phyloP scores from a whole-genome alignment of 64 coral and sea anemone genomes.

The Montipora foliosa region DNA sequence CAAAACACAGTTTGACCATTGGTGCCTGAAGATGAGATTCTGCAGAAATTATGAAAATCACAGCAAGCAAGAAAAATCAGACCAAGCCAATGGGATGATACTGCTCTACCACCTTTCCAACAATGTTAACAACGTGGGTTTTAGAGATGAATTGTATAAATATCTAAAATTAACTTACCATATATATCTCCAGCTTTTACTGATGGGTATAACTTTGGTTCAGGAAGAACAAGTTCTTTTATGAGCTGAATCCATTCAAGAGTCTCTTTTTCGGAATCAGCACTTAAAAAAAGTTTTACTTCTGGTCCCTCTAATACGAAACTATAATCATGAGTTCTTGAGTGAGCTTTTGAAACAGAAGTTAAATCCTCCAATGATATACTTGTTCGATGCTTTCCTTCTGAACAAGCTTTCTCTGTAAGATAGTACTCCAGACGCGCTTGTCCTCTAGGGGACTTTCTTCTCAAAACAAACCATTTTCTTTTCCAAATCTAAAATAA shows the following conservation, averaged over 20 bases:
- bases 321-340: conserved; percentile 74
- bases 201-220: conserved; percentile 88
- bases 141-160: background rate
- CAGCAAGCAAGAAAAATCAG: background rate
- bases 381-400: conserved; percentile 80
- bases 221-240: conserved; percentile 94
- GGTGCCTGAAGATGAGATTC: no score
- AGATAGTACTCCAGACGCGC: conserved; percentile 85
- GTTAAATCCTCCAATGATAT: conserved; percentile 86
- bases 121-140: no score
- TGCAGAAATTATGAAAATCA: no score
- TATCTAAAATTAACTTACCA: conserved; percentile 49
- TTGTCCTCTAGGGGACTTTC: conserved; percentile 82
- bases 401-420: conserved; percentile 91
- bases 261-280: conserved; percentile 70
- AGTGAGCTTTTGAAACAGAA: conserved; percentile 75
- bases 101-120: no score
- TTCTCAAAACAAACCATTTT: conserved; percentile 92
- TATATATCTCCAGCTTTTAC: conserved; percentile 92
- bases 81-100: no score
- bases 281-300: conserved; percentile 83
- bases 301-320: conserved; percentile 80
- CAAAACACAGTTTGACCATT: no score
- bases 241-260: conserved; percentile 87
- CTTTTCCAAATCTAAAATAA: conserved; percentile 89